Conservation (phyloP, 2,888 invertebrate species). For the Asteroscopus sphinx region DNA sequence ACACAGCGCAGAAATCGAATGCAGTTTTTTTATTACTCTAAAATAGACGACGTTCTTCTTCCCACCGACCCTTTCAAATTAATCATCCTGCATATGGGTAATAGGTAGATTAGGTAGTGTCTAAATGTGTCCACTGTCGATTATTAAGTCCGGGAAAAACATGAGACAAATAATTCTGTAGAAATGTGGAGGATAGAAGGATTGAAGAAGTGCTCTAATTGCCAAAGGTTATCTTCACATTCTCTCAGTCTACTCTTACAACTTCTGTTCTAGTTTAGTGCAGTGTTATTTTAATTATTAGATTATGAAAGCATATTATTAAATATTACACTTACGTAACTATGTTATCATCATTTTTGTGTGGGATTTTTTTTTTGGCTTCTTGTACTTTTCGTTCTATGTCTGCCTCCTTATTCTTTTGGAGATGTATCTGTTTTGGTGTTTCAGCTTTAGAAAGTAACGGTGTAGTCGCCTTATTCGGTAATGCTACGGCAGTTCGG, state of each 20-base stretch:
- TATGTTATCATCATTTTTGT: slow-evolving; percentile 46
- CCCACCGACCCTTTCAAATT: no score
- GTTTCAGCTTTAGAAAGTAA: slow-evolving; percentile 6
- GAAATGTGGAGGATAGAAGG: neutral
- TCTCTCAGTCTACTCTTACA: neutral
- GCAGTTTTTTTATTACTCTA: no score
- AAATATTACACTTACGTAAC: slow-evolving; percentile 69
- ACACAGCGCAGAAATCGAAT: no score
- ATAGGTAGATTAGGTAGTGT: no score
- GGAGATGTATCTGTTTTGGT: slow-evolving; percentile 17
- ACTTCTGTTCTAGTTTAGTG: neutral
- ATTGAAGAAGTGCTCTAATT: neutral
- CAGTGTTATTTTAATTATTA: neutral
- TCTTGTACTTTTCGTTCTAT: slow-evolving; percentile 23
- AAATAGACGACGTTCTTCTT: no score
- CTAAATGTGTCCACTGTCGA: no score
- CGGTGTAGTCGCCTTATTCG: slow-evolving; percentile 11
- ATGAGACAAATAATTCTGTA: no score
- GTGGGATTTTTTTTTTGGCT: slow-evolving; percentile 51
- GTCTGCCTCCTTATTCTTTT: slow-evolving; percentile 26
- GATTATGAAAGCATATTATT: neutral
- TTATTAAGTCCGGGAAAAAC: no score
- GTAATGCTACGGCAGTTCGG: slow-evolving; percentile 5
- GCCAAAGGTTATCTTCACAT: neutral
- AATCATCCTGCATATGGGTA: no score